Base-by-base conservation (phyloP, 2,797 vertebrate species). In the Heterohyrax brucei region DNA sequence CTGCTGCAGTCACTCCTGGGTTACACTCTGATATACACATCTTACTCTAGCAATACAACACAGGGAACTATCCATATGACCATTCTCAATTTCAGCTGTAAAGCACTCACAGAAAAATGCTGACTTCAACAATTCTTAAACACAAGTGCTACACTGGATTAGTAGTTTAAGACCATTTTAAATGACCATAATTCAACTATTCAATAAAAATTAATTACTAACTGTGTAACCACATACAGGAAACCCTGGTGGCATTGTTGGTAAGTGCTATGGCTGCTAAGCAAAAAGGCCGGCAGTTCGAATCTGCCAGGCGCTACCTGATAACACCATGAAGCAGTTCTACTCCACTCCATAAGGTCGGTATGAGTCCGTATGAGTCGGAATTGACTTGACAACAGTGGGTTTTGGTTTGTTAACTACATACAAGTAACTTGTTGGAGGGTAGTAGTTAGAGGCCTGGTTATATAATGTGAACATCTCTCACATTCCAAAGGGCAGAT, bases 101-200 rank as follows among this genome's bases (percentile, higher is more conserved):
- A 39, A 39, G 39, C 88, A 91, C 44, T 61, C 66, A 89, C 1
- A 76, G 68, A 50, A 93, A 86, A 96, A 80, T 26, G 89, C 3
- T 72, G 7, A 79, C 70, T 94, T 91, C 84, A 93, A 84, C 4
- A 91, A 22, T 46, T 70, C 70, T 78, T 91, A 88, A 79, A 94
- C 30, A 92, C 10, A 92, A 88, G 21, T 61, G 14, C 53, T 81
- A 87, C 5, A 39, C 18, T 72, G 75, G 93, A 93, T 83, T 46
- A 66, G 18, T 14, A 79, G 10, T 33, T 83, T 26, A 82, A 89
- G 46, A 76, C 13, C 80, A 80, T 68, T 68, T 86, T 48, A 93
- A 87, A 72, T 64, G 33, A 72, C 59, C 56, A 48, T 66, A 84
- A 64, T 88, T 79, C 75, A 91, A 93, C 59, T 53, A 82, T 24